Conservation (phyloP, 2,888 invertebrate species). For the Pristionchus entomophagus region DNA sequence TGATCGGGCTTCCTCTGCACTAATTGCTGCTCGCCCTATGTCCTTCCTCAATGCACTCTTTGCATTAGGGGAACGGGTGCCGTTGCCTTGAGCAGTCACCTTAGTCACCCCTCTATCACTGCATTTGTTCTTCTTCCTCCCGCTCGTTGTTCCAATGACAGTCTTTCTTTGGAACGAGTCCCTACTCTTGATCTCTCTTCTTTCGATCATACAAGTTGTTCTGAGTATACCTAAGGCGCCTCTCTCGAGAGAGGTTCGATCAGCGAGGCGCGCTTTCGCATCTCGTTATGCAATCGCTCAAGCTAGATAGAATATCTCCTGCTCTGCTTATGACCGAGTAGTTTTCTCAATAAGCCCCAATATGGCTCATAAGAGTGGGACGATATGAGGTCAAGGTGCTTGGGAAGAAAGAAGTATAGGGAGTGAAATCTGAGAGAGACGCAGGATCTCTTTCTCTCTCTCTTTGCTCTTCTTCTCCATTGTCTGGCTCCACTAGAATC, state of each 20-base stretch:
- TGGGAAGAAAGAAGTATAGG: neutral
- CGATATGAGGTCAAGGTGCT: constrained; percentile 38
- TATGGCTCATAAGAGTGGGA: constrained; percentile 37
- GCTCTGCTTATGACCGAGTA: constrained; percentile 2
- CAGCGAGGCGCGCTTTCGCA: neutral
- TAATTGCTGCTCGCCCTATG: constrained; percentile 27
- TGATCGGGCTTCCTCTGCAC: constrained; percentile 13
- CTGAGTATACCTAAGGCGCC: neutral
- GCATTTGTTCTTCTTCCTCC: too few relatives aligned
- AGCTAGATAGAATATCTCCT: neutral
- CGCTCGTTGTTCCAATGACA: neutral
- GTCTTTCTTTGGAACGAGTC: neutral
- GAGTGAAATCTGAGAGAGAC: neutral
- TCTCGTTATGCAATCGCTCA: constrained; percentile 34
- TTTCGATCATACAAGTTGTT: neutral
- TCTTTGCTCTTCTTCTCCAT: constrained; percentile 42
- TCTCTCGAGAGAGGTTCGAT: neutral
- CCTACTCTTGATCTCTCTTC: constrained; percentile 10
- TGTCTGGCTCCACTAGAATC: constrained; percentile 43
- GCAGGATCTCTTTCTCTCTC: constrained; percentile 15
- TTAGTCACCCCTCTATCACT: neutral
- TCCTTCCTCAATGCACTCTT: constrained; percentile 34
- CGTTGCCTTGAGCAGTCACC: neutral
- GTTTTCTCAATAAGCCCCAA: constrained; percentile 13
- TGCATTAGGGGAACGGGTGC: constrained; percentile 27